Base-by-base conservation (phyloP, 2,888 invertebrate genomes). In the Formica aserva region DNA sequence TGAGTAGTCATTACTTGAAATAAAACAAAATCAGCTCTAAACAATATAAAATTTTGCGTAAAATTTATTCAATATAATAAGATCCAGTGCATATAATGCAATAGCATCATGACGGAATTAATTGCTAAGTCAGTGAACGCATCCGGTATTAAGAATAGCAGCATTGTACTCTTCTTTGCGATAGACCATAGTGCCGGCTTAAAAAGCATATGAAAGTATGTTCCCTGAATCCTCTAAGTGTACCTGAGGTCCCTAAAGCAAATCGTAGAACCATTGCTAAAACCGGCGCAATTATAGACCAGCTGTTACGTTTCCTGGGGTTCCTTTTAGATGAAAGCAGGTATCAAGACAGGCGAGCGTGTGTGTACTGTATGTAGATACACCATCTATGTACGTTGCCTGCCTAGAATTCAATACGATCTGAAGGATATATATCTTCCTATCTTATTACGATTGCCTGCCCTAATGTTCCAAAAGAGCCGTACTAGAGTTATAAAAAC, bases 221-320 rank as follows among this genome's bases (percentile, higher is more conserved):
- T 85, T 81, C 76, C 8, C 6, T n/a, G 8, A n/a, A n/a, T 52
- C n/a, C 1, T 52, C n/a, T 2, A 84, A 88, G 74, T 88, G 84
- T 92, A 92, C 92, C 91, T 89, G 90, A 88, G 82, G 83, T 85
- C 84, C 78, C 82, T 88, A 89, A 88, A 87, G 91, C 90, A 91
- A 92, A 92, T 93, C 90, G 93, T 91, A 89, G 91, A 88, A 91
- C 93, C 92, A 94, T 93, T 93, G 93, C 92, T 93, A 92, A 93
- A 87, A 87, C 89, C 90, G 92, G 91, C 92, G 92, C 94, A 94
- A 94, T 94, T 94, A 92, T 92, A 87, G 83, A 90, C 93, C 93
- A 93, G 78, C 78, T 80, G 94, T 93, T 93, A 91, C 90, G 86
- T 88, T 88, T 87, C 89, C 87, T 63, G 76, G 82, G 84, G 85